These are phyloP conservation scores for Tragopan temminckii DNA, from an alignment of 2,797 vertebrate species.

Conservation along the genomic window DNA sequence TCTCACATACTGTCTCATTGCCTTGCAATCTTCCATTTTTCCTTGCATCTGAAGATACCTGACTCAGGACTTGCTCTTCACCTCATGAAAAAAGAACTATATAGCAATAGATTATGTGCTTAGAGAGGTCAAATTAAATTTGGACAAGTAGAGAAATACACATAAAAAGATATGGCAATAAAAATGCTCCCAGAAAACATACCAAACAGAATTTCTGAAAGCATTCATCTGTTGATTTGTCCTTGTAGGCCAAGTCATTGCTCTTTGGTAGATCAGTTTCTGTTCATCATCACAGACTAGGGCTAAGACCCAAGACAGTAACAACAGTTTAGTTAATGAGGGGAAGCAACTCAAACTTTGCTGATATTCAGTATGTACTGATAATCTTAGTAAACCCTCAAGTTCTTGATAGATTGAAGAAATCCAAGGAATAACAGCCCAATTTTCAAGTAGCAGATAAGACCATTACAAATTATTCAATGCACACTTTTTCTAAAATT, in stretches of 20 bases:
- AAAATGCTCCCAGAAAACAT: not conserved
- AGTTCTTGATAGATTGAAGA: not conserved
- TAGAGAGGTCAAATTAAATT: not conserved
- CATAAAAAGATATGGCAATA: not conserved
- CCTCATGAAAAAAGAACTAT: not conserved
- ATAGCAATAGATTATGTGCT: not conserved
- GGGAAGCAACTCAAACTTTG: not conserved
- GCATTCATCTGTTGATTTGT: accelerated
- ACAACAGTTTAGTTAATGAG: not conserved
- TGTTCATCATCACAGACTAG: not conserved
- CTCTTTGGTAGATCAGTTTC: not conserved
- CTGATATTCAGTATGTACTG: not conserved
- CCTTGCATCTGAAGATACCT: not conserved
- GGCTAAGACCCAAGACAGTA: not conserved
- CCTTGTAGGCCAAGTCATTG: not conserved
- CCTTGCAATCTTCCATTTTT: not conserved
- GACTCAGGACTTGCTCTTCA: not conserved
- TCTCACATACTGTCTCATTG: not conserved
- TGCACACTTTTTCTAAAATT: not conserved
- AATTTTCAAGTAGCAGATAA: constrained; percentile 8
- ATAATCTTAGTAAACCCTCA: not conserved
- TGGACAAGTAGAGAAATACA: not conserved
- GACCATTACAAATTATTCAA: not conserved
- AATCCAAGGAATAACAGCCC: not conserved
- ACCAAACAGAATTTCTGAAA: not conserved